Base-by-base conservation (phyloP, 2,888 invertebrate species). In the Yponomeuta plumbellus region DNA sequence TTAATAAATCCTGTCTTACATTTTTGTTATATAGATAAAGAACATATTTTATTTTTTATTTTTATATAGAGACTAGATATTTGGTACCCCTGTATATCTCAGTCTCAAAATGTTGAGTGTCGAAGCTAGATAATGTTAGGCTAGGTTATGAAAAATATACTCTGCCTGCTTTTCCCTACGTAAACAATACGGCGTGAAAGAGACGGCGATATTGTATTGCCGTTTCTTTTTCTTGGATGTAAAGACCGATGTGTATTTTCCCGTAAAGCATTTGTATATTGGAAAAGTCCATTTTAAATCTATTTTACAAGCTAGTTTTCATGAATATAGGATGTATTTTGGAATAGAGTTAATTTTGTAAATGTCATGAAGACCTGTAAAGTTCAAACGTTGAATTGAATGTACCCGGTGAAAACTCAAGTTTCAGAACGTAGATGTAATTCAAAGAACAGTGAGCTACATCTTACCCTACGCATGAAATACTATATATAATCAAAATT, bases 141-240 rank as follows among this genome's bases (percentile, higher is more conserved):
- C 66, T 68, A 68, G 67, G 62, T 21, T 61, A 44, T 67, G 65
- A 66, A 69, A 66, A 40, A 63, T 64, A 26, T 62, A 67, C 44
- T 52, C 44, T 17, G 44, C 44, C 17, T 34, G 34, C 34, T 52
- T 63, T 63, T 67, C 44, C 61, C 66, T 63, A 44, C 8, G n/a
- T 64, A 66, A n/a, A 58, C 23, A n/a, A 57, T 66, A 65, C 34
- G 64, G 64, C 67, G 58, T 63, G 66, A 66, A 52, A 68, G 39
- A 66, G 63, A 21, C 61, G 58, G 40, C 56, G 21, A 23, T 5
- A 23, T 59, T 21, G 67, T 68, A 69, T 71, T 66, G 44, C 58
- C 68, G 67, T 66, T 68, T 69, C 67, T 70, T 71, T 70, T 70
- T 66, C 61, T 67, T 59, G 65, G 34, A 8, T 34, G 34, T 34